Evolutionary conservation across 2,797 vertebrate species (phyloP).

Genomic region (Menidia menidia): DNA sequence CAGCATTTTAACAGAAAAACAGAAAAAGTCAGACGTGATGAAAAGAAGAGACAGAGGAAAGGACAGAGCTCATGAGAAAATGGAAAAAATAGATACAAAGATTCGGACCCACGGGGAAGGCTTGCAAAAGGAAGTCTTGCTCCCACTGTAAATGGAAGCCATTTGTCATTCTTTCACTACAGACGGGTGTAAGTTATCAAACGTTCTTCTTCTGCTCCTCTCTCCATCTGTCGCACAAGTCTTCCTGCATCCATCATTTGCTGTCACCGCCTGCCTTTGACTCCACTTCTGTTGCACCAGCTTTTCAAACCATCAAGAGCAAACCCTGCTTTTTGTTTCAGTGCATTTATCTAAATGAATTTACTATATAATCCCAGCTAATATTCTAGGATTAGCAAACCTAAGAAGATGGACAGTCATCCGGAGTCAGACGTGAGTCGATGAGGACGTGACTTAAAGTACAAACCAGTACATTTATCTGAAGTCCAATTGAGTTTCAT

Average conservation of each 20-base stretch:
- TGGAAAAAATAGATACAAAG: conserved; percentile 24
- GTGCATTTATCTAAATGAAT: conserved; percentile 1
- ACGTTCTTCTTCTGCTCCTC: conserved; percentile 52
- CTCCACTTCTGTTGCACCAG: conserved; percentile 33
- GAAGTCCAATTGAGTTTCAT: not conserved
- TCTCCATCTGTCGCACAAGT: conserved; percentile 63
- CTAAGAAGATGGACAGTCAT: not conserved
- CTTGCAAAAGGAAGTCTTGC: conserved; percentile 46
- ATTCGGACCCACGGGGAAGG: conserved; percentile 39
- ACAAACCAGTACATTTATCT: not conserved
- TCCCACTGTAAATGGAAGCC: conserved; percentile 61
- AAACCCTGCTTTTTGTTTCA: conserved; percentile 11
- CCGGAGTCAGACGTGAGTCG: not conserved
- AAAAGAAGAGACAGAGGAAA: conserved; percentile 19
- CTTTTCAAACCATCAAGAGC: not conserved
- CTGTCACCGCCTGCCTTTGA: conserved; percentile 34
- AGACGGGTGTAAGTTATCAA: conserved; percentile 58
- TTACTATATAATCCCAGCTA: not conserved
- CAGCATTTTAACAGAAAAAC: conserved; percentile 12
- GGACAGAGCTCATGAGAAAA: conserved; percentile 30
- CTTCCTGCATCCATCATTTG: conserved; percentile 62
- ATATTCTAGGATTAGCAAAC: not conserved
- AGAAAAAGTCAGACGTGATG: conserved; percentile 8
- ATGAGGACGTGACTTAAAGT: not conserved
- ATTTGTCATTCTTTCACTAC: conserved; percentile 66